Evolutionary conservation across 2,797 vertebrate genomes (phyloP).

Genomic region (Pantherophis alleghaniensis): DNA sequence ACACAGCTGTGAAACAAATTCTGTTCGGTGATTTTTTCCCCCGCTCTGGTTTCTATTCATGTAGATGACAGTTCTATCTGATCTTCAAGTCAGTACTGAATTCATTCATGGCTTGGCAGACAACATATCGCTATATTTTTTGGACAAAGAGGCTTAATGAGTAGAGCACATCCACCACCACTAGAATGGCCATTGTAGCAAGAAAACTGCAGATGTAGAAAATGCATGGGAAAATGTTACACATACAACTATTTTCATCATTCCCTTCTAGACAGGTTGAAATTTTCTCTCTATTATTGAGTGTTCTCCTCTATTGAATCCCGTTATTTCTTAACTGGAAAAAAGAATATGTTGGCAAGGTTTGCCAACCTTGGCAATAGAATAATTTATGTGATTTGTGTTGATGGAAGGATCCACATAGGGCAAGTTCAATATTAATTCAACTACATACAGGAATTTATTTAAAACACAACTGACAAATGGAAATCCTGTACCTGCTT

Average conservation of each 20-base stretch:
- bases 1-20: neutral
- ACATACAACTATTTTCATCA: neutral
- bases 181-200: neutral
- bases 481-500: neutral
- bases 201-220: neutral
- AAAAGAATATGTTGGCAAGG: neutral
- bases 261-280: neutral
- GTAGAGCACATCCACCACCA: neutral
- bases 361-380: neutral
- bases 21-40: neutral
- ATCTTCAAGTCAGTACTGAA: neutral
- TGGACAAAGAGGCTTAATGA: neutral
- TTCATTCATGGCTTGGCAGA: neutral
- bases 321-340: neutral
- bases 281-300: neutral
- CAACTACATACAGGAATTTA: neutral
- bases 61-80: neutral
- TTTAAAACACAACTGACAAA: neutral
- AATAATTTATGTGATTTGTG: neutral
- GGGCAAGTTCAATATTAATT: neutral
- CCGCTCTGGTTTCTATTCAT: neutral
- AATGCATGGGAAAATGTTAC: neutral
- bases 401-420: neutral
- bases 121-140: neutral
- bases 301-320: neutral